Evolutionary conservation across 2,797 vertebrate species (phyloP).

Genomic region (Alosa sapidissima): DNA sequence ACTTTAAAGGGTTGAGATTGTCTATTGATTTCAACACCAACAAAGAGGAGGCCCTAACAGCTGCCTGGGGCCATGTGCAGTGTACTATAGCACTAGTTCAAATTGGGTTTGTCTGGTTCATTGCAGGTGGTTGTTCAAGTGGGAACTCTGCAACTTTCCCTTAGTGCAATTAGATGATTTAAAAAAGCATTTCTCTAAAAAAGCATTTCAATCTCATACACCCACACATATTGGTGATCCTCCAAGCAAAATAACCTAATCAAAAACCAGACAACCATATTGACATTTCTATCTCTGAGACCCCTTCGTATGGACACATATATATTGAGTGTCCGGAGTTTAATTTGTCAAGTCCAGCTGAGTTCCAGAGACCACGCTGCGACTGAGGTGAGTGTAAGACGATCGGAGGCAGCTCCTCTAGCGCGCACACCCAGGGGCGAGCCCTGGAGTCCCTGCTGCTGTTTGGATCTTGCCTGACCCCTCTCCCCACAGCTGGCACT

Average conservation of each 20-base stretch:
- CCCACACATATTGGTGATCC: background rate
- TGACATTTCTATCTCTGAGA: background rate
- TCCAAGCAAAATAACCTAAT: background rate
- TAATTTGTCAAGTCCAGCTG: background rate
- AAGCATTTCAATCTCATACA: background rate
- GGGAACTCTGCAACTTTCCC: background rate
- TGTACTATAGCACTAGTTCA: background rate
- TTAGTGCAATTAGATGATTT: background rate
- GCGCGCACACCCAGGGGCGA: background rate
- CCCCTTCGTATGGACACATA: background rate
- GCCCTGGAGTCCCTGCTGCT: slow-evolving; percentile 59
- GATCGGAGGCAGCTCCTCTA: background rate
- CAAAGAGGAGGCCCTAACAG: background rate
- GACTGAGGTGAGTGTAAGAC: background rate
- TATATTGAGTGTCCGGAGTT: background rate
- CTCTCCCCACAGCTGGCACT: background rate
- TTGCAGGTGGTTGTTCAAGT: background rate
- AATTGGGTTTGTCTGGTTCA: background rate
- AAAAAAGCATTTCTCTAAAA: background rate
- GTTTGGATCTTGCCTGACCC: slow-evolving; percentile 63
- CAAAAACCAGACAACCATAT: background rate
- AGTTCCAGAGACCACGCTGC: background rate
- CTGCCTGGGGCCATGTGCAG: background rate
- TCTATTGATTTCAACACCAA: background rate
- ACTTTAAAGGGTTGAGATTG: background rate